Evolutionary conservation across 2,797 vertebrate genomes (phyloP).

Genomic region (Acrocephalus scirpaceus): DNA sequence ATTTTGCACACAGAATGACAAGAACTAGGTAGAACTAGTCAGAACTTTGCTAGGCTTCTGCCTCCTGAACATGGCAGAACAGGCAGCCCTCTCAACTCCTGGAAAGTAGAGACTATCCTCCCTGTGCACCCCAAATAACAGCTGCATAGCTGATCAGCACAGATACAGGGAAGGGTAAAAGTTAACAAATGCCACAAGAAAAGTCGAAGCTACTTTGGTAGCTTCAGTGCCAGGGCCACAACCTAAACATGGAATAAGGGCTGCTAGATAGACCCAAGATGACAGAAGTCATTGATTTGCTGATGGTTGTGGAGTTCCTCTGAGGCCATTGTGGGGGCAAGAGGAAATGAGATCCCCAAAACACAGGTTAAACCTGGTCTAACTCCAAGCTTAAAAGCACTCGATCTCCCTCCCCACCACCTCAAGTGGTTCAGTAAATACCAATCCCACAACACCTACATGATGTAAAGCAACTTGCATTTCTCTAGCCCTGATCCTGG

Average conservation of each 20-base stretch:
- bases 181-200: not conserved
- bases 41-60: not conserved
- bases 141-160: not conserved
- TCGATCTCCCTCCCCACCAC: not conserved
- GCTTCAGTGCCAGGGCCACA: not conserved
- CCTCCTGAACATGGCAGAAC: not conserved
- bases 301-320: not conserved
- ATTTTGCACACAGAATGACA: not conserved
- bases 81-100: not conserved
- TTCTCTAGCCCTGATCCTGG: not conserved
- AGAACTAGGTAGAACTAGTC: not conserved
- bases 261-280: not conserved
- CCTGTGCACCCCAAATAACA: not conserved
- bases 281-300: not conserved
- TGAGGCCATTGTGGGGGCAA: not conserved
- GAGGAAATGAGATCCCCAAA: not conserved
- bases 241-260: not conserved
- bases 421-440: not conserved
- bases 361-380: not conserved
- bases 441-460: fast-evolving
- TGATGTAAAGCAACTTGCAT: not conserved
- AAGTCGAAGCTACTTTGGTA: not conserved
- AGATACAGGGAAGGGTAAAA: not conserved
- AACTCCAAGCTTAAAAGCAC: not conserved
- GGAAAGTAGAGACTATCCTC: not conserved